Conservation (phyloP, 2,888 invertebrate genomes). For the Colletes collaris region DNA sequence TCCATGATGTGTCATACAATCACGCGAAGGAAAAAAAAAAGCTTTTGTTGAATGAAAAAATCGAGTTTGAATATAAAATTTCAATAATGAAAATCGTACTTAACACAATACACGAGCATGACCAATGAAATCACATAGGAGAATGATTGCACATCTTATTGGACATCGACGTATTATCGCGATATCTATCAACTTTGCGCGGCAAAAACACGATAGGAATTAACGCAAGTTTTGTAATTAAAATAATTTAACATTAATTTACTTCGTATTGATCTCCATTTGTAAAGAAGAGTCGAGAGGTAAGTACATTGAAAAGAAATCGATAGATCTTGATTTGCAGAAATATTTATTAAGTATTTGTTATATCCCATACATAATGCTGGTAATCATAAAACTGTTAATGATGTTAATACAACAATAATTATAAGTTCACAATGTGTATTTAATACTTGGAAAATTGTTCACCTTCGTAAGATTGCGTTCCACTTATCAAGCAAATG, state of each 20-base stretch:
- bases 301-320: not conserved
- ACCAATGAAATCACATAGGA: constrained; percentile 21
- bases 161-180: constrained; percentile 4
- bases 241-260: not conserved
- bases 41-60: constrained; percentile 11
- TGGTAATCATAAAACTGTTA: constrained; percentile 57
- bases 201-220: constrained; percentile 5
- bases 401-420: constrained; percentile 57
- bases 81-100: constrained; percentile 44
- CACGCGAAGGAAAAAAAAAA: not conserved
- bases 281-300: not conserved
- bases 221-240: not conserved
- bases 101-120: constrained; percentile 13
- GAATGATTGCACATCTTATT: constrained; percentile 25
- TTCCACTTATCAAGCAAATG: constrained; percentile 27
- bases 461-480: constrained; percentile 13
- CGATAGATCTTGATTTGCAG: constrained; percentile 55
- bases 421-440: constrained; percentile 39
- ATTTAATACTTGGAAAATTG: constrained; percentile 48
- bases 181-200: constrained; percentile 2
- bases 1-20: constrained; percentile 3
- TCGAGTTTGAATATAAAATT: constrained; percentile 26
- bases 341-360: constrained; percentile 66
- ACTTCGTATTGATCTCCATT: too few relatives aligned
- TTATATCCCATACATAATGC: constrained; percentile 60